Conservation (phyloP, 1,140 invertebrate genomes). For the Listronotus bonariensis region DNA sequence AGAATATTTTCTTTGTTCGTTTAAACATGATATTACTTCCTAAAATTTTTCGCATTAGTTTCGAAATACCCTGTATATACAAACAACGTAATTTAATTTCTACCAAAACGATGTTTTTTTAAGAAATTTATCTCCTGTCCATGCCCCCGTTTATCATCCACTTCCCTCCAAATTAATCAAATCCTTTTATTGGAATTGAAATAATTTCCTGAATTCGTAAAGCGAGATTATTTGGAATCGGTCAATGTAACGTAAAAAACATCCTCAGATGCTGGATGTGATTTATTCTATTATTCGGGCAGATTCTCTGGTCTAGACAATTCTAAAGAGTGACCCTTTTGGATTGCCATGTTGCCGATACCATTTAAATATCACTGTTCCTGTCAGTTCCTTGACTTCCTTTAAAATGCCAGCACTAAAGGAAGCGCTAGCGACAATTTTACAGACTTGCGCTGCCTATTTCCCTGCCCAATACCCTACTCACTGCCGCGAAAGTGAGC, state of each 20-base stretch:
- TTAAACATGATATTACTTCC: too few species aligned
- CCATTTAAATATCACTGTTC: too few species aligned
- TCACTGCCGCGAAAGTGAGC: too few species aligned
- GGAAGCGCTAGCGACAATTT: too few species aligned
- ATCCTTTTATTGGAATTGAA: conserved; percentile 43
- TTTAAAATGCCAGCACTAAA: too few species aligned
- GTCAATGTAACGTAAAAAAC: conserved; percentile 47
- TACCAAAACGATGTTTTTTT: conserved; percentile 1
- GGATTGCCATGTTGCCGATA: conserved; percentile 11
- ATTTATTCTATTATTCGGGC: conserved; percentile 41
- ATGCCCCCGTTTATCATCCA: neutral
- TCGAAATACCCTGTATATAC: too few species aligned
- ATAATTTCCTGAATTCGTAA: conserved; percentile 38
- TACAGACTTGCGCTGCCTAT: too few species aligned
- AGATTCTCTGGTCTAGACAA: conserved; percentile 35
- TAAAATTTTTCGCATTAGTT: too few species aligned
- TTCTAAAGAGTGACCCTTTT: conserved; percentile 33
- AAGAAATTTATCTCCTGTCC: conserved; percentile 4
- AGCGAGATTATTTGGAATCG: conserved; percentile 34
- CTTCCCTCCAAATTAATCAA: conserved; percentile 32
- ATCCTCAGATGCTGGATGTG: conserved; percentile 30
- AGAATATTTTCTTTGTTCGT: too few species aligned
- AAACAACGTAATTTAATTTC: too few species aligned
- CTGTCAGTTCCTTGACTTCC: too few species aligned
- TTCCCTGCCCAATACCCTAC: too few species aligned